Base-by-base conservation (phyloP, 2,113 vertebrate species). In the Otocyon megalotis region DNA sequence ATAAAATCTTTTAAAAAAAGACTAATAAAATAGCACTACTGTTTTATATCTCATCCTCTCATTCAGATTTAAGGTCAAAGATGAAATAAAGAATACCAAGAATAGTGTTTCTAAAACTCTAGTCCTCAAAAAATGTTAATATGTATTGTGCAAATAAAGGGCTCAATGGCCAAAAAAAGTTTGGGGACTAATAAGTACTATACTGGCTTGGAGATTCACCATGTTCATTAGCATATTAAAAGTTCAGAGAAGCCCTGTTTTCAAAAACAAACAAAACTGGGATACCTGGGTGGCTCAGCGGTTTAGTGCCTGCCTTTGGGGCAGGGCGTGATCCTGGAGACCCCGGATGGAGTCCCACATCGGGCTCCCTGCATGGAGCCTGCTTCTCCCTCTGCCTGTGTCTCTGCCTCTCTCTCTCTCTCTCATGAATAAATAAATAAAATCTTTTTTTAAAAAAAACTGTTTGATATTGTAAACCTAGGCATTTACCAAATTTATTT, bases 401-500 rank as follows among this genome's bases (percentile, higher is more conserved):
- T 43, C 43, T 43, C 43, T 43, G 43, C 43, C 43, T 43, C 43
- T 43, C 43, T 43, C 43, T 43, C 43, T 43, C 43, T 43, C 43
- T 43, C 43, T 43, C 43, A 43, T 43, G 43, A 43, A 43, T 43
- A 43, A 43, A 43, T 43, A 43, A 43, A 43, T 43, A 43, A 43
- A 43, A 43, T 43, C 43, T 43, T 43, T 43, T n/a, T n/a, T n/a
- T n/a, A 43, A 43, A 43, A 43, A 80, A 95, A 95, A 94, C 0
- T 74, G n/a, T 69, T 90, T 88, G 69, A 84, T 88, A 93, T 84
- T 88, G 3, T 56, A 80, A 87, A 87, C 60, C 9, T 16, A 35
- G 43, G 79, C 37, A 91, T 83, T 95, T 92, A 56, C 13, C 58
- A 94, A 97, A 97, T 80, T 92, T 94, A 87, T 92, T 89, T 90